phyloP scores from a whole-genome alignment of 2,113 vertebrate genomes.

The Condylura cristata region DNA sequence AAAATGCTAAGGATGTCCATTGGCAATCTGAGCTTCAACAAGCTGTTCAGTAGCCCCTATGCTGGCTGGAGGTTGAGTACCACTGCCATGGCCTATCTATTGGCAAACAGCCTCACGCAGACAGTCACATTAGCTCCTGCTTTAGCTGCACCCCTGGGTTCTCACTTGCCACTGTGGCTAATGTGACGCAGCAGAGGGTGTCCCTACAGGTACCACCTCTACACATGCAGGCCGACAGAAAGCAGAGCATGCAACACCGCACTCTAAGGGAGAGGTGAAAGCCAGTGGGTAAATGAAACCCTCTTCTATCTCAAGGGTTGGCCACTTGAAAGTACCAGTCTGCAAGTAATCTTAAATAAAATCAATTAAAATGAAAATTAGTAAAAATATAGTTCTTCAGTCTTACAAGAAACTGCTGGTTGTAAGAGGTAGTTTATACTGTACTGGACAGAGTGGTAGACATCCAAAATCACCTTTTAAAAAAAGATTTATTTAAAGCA shows the following conservation, averaged over 20 bases:
- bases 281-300: not conserved
- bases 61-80: not conserved
- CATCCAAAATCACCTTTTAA: too few species aligned
- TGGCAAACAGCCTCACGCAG: not conserved
- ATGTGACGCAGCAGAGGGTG: not conserved
- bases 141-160: not conserved
- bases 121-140: not conserved
- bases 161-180: not conserved
- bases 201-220: not conserved
- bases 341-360: not conserved
- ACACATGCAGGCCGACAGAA: accelerated
- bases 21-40: not conserved
- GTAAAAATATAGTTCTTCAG: not conserved
- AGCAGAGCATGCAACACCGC: not conserved
- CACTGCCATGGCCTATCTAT: too few species aligned
- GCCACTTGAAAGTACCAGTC: not conserved
- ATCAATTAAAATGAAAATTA: not conserved
- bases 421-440: too few species aligned
- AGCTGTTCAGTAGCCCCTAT: not conserved
- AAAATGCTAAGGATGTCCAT: not conserved
- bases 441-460: not conserved
- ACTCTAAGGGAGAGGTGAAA: not conserved
- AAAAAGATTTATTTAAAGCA: too few species aligned
- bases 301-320: not conserved
- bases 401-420: not conserved